phyloP scores from a whole-genome alignment of 2,797 vertebrate genomes.

The Peromyscus aztecus region DNA sequence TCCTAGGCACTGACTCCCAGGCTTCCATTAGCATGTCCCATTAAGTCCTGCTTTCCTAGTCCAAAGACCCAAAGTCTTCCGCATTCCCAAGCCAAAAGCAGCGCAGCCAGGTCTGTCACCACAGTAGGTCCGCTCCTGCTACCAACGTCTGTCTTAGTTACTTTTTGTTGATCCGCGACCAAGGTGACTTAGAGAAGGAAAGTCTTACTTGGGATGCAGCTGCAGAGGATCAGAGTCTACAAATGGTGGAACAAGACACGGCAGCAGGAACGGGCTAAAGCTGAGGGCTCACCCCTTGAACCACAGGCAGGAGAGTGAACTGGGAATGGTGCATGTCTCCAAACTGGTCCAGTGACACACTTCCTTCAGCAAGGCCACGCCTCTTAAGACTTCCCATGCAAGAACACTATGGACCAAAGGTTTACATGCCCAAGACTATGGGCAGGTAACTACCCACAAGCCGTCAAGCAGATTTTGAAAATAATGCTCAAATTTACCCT shows the following conservation, averaged over 20 bases:
- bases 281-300: not conserved
- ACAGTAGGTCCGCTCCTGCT: too few species aligned
- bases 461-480: not conserved
- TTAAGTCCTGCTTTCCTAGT: not conserved
- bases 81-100: not conserved
- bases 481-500: not conserved
- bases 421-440: not conserved
- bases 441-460: not conserved
- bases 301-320: not conserved
- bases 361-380: not conserved
- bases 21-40: not conserved
- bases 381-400: not conserved
- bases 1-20: not conserved
- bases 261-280: not conserved
- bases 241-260: not conserved
- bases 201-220: not conserved
- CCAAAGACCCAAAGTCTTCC: not conserved
- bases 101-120: not conserved
- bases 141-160: not conserved
- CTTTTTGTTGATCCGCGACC: not conserved
- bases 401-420: not conserved
- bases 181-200: not conserved
- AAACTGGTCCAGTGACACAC: not conserved
- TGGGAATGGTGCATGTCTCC: not conserved
- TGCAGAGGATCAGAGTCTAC: not conserved